Evolutionary conservation across 2,113 vertebrate species (phyloP), one percentile per base, ranked within the genome.

Genomic region (Clinocottus analis): DNA sequence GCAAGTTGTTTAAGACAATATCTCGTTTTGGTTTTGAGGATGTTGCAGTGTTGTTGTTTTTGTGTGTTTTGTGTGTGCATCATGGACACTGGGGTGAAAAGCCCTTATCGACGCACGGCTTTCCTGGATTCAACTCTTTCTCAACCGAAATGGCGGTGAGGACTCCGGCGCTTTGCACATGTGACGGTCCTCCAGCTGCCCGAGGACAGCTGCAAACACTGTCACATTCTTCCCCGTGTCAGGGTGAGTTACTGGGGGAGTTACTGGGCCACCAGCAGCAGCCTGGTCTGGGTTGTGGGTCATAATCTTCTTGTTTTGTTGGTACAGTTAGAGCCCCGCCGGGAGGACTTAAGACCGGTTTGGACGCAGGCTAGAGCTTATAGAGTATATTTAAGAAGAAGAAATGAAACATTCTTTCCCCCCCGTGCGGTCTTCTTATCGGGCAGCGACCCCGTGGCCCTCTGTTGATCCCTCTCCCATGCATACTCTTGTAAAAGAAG

Each of bases 61-160:
- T 58, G 60, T n/a, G n/a, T 37, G 53, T 79, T 78, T 77, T 25
- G 39, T 19, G n/a, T 65, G 73, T 86, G 70, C 77, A 82, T 87
- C 64, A 78, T 79, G 83, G 83, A 89, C 88, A 86, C 84, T 75
- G 78, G 79, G 81, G 77, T 85, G 76, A 92, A 94, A 93, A 94
- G 91, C 91, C 92, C 92, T 91, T n/a, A n/a, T n/a, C n/a, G n/a
- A n/a, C n/a, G n/a, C n/a, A 89, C 68, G 89, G 91, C 92, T 89
- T 91, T 90, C 87, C 75, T 77, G 77, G 85, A 74, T 71, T 77
- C 59, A 61, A 76, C 45, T 53, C 73, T 69, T 16, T 47, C 47
- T 72, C 58, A 69, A 64, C 65, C 53, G n/a, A 53, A 68, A 75
- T 27, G 72, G 27, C 60, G 77, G 79, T 60, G 56, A 73, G 21